phyloP scores from a whole-genome alignment of 2,797 vertebrate genomes.

The Scarus forsteni region DNA sequence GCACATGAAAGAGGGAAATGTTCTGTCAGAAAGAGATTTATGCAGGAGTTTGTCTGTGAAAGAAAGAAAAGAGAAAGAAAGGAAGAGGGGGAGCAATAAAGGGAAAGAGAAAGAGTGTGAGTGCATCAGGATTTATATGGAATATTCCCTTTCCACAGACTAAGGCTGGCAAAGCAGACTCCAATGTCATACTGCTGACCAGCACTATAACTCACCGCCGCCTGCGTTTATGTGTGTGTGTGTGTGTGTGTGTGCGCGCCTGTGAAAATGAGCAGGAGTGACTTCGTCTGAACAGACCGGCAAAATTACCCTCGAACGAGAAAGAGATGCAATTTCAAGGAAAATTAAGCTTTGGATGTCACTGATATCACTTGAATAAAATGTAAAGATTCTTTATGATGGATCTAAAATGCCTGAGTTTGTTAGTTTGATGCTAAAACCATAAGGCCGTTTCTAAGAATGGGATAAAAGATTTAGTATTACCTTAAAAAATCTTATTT shows the following conservation, averaged over 20 bases:
- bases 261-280: constrained; percentile 9
- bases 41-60: constrained; percentile 19
- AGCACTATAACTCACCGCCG: constrained; percentile 68
- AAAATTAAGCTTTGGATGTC: too few relatives aligned
- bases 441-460: too few relatives aligned
- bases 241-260: background rate
- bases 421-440: too few relatives aligned
- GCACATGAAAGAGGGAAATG: constrained; percentile 64
- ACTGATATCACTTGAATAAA: too few relatives aligned
- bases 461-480: too few relatives aligned
- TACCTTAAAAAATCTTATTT: too few relatives aligned
- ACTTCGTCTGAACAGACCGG: constrained; percentile 14
- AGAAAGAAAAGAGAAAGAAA: background rate
- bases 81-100: background rate
- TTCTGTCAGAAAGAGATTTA: constrained; percentile 68
- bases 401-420: too few relatives aligned
- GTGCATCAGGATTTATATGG: constrained; percentile 71
- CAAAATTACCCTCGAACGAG: constrained; percentile 17
- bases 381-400: too few relatives aligned
- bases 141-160: constrained; percentile 68
- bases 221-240: background rate
- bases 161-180: constrained; percentile 63
- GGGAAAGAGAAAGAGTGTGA: background rate
- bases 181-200: constrained; percentile 71
- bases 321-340: too few relatives aligned